These are phyloP conservation scores for Galemys pyrenaicus DNA, from an alignment of 2,113 vertebrate species.

Conservation along the genomic window DNA sequence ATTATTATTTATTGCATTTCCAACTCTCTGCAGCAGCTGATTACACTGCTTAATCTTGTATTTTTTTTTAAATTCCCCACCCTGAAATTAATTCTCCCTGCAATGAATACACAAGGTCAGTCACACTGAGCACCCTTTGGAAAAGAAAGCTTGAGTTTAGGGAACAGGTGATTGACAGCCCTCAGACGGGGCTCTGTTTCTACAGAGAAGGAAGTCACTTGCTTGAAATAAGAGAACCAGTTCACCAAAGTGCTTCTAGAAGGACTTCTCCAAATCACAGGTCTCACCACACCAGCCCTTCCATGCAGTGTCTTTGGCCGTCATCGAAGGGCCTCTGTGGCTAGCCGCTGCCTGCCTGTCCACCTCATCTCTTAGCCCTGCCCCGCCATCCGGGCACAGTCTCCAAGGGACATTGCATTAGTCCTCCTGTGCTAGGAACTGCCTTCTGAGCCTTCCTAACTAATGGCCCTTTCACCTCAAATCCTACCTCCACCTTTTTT, in stretches of 20 bases:
- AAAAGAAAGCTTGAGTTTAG: conserved; percentile 10
- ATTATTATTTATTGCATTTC: conserved; percentile 81
- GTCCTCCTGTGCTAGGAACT: neutral
- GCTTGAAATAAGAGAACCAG: neutral
- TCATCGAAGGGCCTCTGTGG: neutral
- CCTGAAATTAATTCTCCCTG: conserved; percentile 74
- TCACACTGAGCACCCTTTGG: neutral
- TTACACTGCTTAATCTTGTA: conserved; percentile 79
- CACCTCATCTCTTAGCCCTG: neutral
- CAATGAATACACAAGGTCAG: conserved; percentile 70
- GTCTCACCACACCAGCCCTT: neutral
- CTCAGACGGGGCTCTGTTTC: neutral
- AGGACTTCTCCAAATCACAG: neutral
- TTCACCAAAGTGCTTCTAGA: neutral
- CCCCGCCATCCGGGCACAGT: neutral
- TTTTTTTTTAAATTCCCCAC: conserved; percentile 58
- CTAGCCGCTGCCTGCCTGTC: neutral
- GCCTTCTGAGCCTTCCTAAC: neutral
- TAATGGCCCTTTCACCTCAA: neutral
- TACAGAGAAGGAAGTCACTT: neutral
- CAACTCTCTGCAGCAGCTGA: conserved; percentile 74
- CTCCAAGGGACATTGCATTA: neutral
- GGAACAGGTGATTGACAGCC: conserved; percentile 38
- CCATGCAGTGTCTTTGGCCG: neutral
- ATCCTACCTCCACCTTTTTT: neutral